Conservation (phyloP, 2,888 invertebrate genomes). For the Metallyticus violacea region DNA sequence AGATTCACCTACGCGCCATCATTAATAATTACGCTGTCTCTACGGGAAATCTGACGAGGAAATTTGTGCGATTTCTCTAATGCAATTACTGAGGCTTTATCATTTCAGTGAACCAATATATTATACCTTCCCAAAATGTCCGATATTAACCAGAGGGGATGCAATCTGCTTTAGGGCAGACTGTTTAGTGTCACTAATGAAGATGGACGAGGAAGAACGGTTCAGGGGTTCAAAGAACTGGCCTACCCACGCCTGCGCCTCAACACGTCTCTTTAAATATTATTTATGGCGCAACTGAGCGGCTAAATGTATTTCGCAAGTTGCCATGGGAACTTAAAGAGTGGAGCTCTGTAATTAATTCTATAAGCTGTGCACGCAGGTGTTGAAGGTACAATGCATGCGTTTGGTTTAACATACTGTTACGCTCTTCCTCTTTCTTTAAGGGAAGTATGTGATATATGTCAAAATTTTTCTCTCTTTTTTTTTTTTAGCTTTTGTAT, state of each 20-base stretch:
- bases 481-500: no score
- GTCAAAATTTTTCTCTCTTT: no score
- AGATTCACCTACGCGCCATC: no score
- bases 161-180: background rate
- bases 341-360: conserved; percentile 28
- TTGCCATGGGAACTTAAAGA: background rate
- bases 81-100: background rate
- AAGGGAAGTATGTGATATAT: no score
- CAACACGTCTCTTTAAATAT: conserved; percentile 10
- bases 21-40: no score
- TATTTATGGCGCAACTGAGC: conserved; percentile 26
- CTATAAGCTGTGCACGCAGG: no score
- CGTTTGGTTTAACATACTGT: no score
- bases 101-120: background rate
- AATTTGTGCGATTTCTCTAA: background rate
- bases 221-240: background rate
- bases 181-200: conserved; percentile 17
- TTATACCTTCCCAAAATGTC: background rate
- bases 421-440: no score
- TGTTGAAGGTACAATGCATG: no score
- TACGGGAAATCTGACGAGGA: background rate
- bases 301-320: conserved; percentile 14
- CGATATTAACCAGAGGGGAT: no score
- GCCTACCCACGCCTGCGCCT: background rate
- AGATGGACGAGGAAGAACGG: conserved; percentile 19